A percentile compares a stretch with the other conserved stretches of the same genome.
Conservation (phyloP, 2,113 vertebrate species). For the Nipponia nippon region DNA sequence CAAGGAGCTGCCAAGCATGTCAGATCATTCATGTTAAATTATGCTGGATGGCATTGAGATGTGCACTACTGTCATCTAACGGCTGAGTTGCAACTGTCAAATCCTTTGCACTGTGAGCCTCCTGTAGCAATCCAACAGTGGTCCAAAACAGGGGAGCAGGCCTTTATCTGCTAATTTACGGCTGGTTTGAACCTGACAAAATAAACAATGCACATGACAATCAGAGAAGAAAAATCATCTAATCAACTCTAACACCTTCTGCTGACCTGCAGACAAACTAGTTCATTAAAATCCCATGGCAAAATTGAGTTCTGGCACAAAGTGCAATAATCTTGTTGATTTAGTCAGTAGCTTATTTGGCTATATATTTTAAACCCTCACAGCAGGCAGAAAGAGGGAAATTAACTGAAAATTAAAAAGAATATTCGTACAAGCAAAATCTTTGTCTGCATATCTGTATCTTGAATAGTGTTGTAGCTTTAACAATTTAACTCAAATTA, state of each 20-base stretch:
- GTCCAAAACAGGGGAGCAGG: not conserved
- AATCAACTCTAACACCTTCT: not conserved
- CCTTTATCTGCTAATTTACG: not conserved
- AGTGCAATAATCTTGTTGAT: not conserved
- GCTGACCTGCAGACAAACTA: not conserved
- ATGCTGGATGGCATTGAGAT: slow-evolving; percentile 31
- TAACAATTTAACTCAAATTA: not conserved
- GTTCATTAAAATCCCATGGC: not conserved
- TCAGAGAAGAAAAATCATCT: not conserved
- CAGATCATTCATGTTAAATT: slow-evolving; percentile 60
- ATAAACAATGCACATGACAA: not conserved
- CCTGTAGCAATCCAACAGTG: not conserved
- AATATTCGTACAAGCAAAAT: not conserved
- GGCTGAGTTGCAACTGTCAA: not conserved
- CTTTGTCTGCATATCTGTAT: not conserved
- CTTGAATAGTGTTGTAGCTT: not conserved
- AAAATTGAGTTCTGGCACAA: not conserved
- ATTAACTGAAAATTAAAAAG: not conserved
- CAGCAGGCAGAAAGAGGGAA: not conserved
- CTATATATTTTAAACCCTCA: not conserved
- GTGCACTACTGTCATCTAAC: slow-evolving; percentile 13
- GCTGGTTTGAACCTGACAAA: not conserved
- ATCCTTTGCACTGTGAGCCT: not conserved
- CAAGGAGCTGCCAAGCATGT: slow-evolving; percentile 45
- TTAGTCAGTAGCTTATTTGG: not conserved